Evolutionary conservation across 2,888 invertebrate species (phyloP).

Genomic region (Panorpa germanica): DNA sequence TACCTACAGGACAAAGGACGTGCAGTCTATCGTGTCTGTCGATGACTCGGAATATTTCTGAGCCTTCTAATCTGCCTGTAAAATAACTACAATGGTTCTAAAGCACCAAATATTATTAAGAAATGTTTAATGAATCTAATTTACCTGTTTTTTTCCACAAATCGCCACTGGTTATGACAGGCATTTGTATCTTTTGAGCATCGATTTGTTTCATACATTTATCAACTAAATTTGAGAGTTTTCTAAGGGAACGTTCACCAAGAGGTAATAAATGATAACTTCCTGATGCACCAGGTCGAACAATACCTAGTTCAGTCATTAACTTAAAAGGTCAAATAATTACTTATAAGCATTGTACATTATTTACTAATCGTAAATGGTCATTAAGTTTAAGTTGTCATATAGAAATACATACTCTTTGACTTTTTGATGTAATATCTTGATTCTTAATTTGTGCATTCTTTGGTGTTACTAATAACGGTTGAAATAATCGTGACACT

Average conservation of each 20-base stretch:
- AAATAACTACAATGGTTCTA: slow-evolving; percentile 14
- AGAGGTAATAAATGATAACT: slow-evolving; percentile 63
- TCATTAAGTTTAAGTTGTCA: slow-evolving; percentile 1
- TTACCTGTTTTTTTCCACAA: slow-evolving; percentile 54
- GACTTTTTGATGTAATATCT: slow-evolving; percentile 50
- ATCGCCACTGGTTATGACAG: slow-evolving; percentile 44
- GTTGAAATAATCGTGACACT: slow-evolving; percentile 52
- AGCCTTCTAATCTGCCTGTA: slow-evolving; percentile 37
- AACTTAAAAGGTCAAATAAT: slow-evolving; percentile 29
- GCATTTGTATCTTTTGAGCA: slow-evolving; percentile 65
- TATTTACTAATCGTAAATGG: too few relatives aligned
- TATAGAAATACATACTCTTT: slow-evolving; percentile 21
- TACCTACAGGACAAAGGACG: slow-evolving; percentile 72
- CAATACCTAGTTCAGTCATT: slow-evolving; percentile 53
- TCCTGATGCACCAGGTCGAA: slow-evolving; percentile 47
- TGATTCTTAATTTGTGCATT: slow-evolving; percentile 36
- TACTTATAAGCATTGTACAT: slow-evolving; percentile 2
- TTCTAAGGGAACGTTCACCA: slow-evolving; percentile 58
- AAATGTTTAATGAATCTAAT: too few relatives aligned
- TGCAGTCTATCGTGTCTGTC: slow-evolving; percentile 61
- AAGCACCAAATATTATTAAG: too few relatives aligned
- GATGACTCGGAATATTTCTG: slow-evolving; percentile 52
- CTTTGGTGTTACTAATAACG: slow-evolving; percentile 40
- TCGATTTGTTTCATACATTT: slow-evolving; percentile 48
- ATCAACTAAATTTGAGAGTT: slow-evolving; percentile 52